phyloP scores from a whole-genome alignment of 2,113 vertebrate genomes.

The Empidonax alnorum region DNA sequence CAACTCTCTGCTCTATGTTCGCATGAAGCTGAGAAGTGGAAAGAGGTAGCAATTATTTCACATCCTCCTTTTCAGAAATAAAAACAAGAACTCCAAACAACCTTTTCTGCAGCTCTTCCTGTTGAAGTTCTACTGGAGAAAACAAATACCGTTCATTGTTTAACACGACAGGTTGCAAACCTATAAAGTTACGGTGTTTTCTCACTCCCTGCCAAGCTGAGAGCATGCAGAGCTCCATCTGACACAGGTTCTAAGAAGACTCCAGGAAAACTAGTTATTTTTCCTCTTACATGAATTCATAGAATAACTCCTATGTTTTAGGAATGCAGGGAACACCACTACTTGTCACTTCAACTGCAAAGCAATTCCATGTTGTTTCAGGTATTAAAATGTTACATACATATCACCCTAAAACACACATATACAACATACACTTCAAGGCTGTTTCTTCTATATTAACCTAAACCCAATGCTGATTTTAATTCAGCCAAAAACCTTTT shows the following conservation, averaged over 20 bases:
- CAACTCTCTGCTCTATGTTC: neutral
- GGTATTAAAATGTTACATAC: neutral
- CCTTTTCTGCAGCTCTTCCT: conserved; percentile 8
- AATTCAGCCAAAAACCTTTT: neutral
- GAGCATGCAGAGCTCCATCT: neutral
- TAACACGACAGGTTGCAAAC: neutral
- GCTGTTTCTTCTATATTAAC: neutral
- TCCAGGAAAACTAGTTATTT: neutral
- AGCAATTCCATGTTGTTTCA: neutral
- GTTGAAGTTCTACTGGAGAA: neutral
- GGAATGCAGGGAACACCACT: neutral
- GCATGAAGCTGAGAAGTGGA: neutral
- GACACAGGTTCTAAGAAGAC: neutral
- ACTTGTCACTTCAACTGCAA: neutral
- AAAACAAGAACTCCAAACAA: neutral
- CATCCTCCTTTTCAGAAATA: conserved; percentile 21
- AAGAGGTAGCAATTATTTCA: conserved; percentile 18
- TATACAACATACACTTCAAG: neutral
- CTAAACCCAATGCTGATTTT: neutral
- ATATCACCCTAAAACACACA: neutral
- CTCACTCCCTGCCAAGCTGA: neutral
- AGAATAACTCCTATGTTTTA: neutral
- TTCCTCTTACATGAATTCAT: neutral
- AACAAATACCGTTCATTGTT: neutral
- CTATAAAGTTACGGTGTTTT: neutral